Evolutionary conservation across 2,113 vertebrate genomes (phyloP).

Genomic region (Phyllostomus discolor): DNA sequence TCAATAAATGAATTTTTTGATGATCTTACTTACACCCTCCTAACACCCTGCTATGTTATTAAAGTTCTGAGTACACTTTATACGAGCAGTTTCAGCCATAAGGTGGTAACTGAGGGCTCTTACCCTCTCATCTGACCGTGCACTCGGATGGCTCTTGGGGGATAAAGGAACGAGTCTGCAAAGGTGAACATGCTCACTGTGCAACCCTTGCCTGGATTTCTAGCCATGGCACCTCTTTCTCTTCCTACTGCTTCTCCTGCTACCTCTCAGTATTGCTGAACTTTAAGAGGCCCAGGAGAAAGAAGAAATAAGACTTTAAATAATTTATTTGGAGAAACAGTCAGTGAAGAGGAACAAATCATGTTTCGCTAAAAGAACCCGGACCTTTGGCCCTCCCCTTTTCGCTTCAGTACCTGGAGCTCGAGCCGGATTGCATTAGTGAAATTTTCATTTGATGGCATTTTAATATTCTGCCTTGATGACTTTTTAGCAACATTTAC

Average conservation of each 20-base stretch:
- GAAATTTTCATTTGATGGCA: slow-evolving; percentile 99
- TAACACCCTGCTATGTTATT: not conserved
- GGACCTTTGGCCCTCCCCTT: slow-evolving; percentile 88
- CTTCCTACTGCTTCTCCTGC: slow-evolving; percentile 29
- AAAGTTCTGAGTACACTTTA: not conserved
- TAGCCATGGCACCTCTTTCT: slow-evolving; percentile 53
- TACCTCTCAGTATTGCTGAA: slow-evolving; percentile 82
- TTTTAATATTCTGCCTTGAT: slow-evolving; percentile 99
- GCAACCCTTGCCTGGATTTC: slow-evolving; percentile 55
- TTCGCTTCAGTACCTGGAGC: slow-evolving; percentile 93
- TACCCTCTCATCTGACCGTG: too few species aligned
- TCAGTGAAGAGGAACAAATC: slow-evolving; percentile 99
- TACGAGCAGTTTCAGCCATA: not conserved
- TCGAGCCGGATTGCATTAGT: slow-evolving; percentile 97
- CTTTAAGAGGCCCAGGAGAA: slow-evolving; percentile 90
- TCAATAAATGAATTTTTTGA: not conserved
- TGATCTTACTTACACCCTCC: not conserved
- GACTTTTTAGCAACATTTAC: slow-evolving; percentile 99
- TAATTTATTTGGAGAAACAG: slow-evolving; percentile 99
- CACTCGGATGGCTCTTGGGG: not conserved
- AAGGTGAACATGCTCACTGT: not conserved
- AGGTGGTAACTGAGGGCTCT: not conserved
- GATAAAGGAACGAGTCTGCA: not conserved
- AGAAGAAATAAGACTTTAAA: slow-evolving; percentile 96
- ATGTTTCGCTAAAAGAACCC: slow-evolving; percentile 96